Conservation (phyloP, 2,797 vertebrate species). For the Huso huso region DNA sequence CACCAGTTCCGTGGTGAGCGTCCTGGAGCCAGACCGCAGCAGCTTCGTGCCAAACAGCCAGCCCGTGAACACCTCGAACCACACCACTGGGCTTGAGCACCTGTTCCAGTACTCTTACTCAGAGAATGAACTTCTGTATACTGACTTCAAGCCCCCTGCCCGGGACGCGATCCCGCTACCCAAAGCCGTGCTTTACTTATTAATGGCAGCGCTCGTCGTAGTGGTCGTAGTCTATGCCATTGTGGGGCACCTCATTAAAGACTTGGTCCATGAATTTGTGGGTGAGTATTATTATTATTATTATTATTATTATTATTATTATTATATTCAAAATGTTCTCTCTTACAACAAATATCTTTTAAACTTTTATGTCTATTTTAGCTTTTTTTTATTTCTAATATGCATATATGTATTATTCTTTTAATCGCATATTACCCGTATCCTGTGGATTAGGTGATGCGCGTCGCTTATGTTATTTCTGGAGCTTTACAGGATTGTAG, state of each 20-base stretch:
- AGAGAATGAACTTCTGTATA: conserved; percentile 69
- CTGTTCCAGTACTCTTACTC: conserved; percentile 74
- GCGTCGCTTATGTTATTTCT: too few relatives aligned
- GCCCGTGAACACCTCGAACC: conserved; percentile 63
- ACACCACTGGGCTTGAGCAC: conserved; percentile 70
- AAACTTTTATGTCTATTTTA: too few relatives aligned
- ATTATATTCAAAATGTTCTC: too few relatives aligned
- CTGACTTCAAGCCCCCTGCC: conserved; percentile 64
- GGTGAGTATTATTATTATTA: conserved; percentile 53
- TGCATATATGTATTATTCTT: too few relatives aligned
- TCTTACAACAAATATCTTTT: too few relatives aligned
- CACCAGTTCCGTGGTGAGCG: conserved; percentile 66
- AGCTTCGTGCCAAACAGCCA: conserved; percentile 59
- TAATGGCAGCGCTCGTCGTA: conserved; percentile 80
- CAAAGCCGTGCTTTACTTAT: conserved; percentile 78
- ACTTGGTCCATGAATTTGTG: conserved; percentile 75
- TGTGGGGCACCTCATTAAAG: conserved; percentile 81
- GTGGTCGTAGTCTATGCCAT: conserved; percentile 80
- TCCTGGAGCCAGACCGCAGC: conserved; percentile 64
- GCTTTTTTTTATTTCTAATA: too few relatives aligned
- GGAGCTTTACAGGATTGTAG: too few relatives aligned
- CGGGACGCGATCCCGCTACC: conserved; percentile 71
- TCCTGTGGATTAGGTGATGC: too few relatives aligned
- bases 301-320: too few relatives aligned
- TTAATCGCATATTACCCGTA: too few relatives aligned